phyloP scores from a whole-genome alignment of 2,888 invertebrate species.

The Euplexia lucipara region DNA sequence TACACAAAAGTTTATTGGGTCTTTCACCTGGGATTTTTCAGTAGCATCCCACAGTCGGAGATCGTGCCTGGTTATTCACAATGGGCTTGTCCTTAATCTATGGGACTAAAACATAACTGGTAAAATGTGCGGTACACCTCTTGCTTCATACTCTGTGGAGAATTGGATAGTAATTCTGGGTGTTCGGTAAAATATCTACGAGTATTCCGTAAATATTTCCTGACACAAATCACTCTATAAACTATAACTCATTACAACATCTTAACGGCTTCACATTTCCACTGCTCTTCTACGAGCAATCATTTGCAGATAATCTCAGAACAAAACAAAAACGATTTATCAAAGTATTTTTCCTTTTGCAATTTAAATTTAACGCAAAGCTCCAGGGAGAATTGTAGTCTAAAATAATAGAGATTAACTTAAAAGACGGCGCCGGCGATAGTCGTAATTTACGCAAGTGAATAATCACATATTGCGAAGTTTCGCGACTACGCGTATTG shows the following conservation, averaged over 20 bases:
- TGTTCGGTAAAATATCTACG: no score
- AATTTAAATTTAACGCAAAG: constrained; percentile 43
- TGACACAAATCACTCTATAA: background rate
- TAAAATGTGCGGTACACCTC: no score
- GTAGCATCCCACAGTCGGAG: no score
- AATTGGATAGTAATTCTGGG: no score
- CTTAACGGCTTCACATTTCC: constrained; percentile 1
- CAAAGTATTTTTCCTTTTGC: constrained; percentile 45
- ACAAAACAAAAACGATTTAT: constrained; percentile 32
- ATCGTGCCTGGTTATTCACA: no score
- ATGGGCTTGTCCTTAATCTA: no score
- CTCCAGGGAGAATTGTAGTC: constrained; percentile 44
- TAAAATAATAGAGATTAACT: constrained; percentile 70
- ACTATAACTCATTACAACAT: background rate
- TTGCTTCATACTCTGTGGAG: no score
- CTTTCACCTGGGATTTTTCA: no score
- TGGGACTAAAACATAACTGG: no score
- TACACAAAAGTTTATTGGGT: no score
- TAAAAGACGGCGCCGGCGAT: constrained; percentile 65
- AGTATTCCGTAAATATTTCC: no score
- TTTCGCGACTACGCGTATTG: constrained; percentile 66
- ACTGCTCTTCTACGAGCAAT: constrained; percentile 9
- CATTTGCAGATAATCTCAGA: constrained; percentile 30
- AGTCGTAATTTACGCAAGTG: constrained; percentile 76
- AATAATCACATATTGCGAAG: constrained; percentile 73